These are phyloP conservation scores for Amyelois transitella DNA, from an alignment of 1,140 invertebrate species.

Conservation along the genomic window DNA sequence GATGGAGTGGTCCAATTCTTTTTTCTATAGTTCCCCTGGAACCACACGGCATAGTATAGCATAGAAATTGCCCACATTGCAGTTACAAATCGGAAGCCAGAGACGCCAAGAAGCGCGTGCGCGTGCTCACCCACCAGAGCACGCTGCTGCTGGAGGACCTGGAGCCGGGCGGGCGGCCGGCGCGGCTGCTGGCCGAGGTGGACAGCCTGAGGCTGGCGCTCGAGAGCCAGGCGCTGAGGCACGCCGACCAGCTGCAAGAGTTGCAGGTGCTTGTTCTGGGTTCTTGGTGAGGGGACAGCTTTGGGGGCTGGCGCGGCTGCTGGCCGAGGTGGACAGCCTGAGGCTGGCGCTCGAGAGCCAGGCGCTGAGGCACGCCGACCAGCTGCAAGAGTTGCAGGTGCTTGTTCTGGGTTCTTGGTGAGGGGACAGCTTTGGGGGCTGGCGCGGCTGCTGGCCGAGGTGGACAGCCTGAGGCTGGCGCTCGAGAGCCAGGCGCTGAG, in stretches of 20 bases:
- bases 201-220: constrained; percentile 77
- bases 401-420: no score
- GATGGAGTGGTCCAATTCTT: no score
- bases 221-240: constrained; percentile 76
- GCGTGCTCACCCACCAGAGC: constrained; percentile 80
- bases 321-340: neutral
- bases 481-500: no score
- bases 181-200: constrained; percentile 76
- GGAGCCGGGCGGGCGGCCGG: constrained; percentile 72
- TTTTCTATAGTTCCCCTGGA: no score
- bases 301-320: no score
- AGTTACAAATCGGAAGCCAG: constrained; percentile 73
- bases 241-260: constrained; percentile 74
- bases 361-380: no score
- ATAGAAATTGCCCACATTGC: neutral
- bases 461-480: no score
- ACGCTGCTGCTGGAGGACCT: constrained; percentile 79
- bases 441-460: no score
- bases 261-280: constrained; percentile 51
- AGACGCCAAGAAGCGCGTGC: constrained; percentile 78
- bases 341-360: no score
- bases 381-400: no score
- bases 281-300: neutral
- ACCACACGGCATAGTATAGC: no score
- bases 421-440: no score